Evolutionary conservation across 1,140 invertebrate species (phyloP), one percentile per base, ranked within the genome.

Genomic region (Anastatus disparis): DNA sequence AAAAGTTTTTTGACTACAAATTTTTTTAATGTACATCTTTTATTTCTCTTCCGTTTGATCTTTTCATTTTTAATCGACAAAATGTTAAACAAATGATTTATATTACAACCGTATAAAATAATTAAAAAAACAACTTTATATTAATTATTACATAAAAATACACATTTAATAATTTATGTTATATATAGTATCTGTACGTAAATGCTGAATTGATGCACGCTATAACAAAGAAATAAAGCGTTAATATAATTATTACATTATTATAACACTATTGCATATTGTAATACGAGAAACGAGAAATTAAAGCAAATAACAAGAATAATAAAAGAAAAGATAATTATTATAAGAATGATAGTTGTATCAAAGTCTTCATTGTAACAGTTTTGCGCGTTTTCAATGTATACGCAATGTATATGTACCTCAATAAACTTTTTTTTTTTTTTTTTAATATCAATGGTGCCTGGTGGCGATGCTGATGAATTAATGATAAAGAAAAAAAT

Each of bases 361-460:
- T n/a, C n/a, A n/a, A n/a, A n/a, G n/a, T n/a, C n/a, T n/a, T n/a
- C n/a, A n/a, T n/a, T n/a, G n/a, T n/a, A n/a, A 35, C n/a, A 40
- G 42, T 62, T 62, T 26, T 46, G 26, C 59, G 35, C 31, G 42
- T 68, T 50, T 55, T 13, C 20, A 20, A 59, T 15, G 17, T 58
- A 48, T 73, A 69, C 74, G 62, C 63, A 76, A n/a, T 82, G 79
- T 79, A 79, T 76, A 78, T 80, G 78, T 77, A 75, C 72, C n/a
- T n/a, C n/a, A n/a, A n/a, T n/a, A n/a, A n/a, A n/a, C n/a, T n/a
- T n/a, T n/a, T n/a, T n/a, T n/a, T n/a, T n/a, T n/a, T n/a, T n/a
- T n/a, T n/a, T n/a, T n/a, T n/a, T n/a, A 38, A 40, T 58, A 42
- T 27, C 3, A n/a, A 50, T 79, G 80, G 80, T 84, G 82, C 80